These are phyloP conservation scores for Drosophila villosipedis DNA, from an alignment of 2,888 invertebrate species.

Conservation along the genomic window DNA sequence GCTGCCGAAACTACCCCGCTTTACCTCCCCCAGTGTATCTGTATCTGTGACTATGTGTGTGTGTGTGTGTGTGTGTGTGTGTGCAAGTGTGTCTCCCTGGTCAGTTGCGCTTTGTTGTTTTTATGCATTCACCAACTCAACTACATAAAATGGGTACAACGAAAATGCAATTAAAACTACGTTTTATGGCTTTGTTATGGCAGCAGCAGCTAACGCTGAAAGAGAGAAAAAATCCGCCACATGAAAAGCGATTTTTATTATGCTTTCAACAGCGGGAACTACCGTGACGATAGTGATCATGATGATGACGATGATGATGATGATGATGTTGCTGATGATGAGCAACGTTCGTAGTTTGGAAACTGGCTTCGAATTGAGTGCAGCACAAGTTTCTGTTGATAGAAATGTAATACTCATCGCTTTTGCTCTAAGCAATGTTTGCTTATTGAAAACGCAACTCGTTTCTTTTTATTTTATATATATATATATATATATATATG, in stretches of 20 bases:
- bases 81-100: slow-evolving; percentile 25
- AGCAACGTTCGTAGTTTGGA: slow-evolving; percentile 43
- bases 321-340: slow-evolving; percentile 33
- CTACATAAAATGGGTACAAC: slow-evolving; percentile 84
- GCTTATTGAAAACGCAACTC: slow-evolving; percentile 70
- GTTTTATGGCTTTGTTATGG: slow-evolving; percentile 84
- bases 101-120: slow-evolving; percentile 73
- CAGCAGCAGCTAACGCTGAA: slow-evolving; percentile 37
- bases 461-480: slow-evolving; percentile 3
- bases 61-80: background rate
- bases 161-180: slow-evolving; percentile 85
- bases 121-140: slow-evolving; percentile 80
- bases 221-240: slow-evolving; percentile 41
- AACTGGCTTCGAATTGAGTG: slow-evolving; percentile 67
- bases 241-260: slow-evolving; percentile 82
- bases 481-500: slow-evolving; percentile 6
- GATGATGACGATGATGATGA: slow-evolving; percentile 39
- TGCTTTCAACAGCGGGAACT: slow-evolving; percentile 59
- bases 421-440: slow-evolving; percentile 50
- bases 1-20: slow-evolving; percentile 8
- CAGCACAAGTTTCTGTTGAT: slow-evolving; percentile 59
- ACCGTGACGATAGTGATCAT: slow-evolving; percentile 44
- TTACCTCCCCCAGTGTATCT: background rate
- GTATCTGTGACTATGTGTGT: background rate
- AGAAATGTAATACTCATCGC: slow-evolving; percentile 65